Conservation (phyloP, 1,140 invertebrate genomes). For the Panagrolaimus sp. region DNA sequence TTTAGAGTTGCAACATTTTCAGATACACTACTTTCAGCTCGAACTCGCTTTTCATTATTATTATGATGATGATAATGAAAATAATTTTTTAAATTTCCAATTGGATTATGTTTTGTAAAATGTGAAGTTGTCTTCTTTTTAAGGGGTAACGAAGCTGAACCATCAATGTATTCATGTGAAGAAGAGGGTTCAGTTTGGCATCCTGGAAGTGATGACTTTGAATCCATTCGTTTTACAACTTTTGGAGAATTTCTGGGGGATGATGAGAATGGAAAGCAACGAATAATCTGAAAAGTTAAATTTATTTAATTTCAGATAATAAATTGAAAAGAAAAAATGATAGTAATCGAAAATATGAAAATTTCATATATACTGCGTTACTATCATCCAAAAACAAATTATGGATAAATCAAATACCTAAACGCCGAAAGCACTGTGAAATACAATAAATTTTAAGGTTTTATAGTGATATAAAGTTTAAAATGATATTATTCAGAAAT, state of each 20-base stretch:
- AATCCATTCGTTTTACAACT: conserved; percentile 1
- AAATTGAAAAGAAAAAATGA: no score
- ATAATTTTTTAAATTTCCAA: not conserved
- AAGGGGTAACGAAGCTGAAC: not conserved
- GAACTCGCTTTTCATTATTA: not conserved
- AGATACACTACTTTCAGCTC: not conserved
- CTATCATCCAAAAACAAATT: no score
- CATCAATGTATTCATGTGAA: not conserved
- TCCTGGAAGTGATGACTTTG: not conserved
- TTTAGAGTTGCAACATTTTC: no score
- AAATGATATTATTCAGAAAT: no score
- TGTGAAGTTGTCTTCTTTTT: conserved; percentile 10
- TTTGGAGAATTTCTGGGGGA: conserved; percentile 1
- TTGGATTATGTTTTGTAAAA: not conserved
- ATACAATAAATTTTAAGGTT: no score
- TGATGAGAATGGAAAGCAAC: conserved; percentile 1
- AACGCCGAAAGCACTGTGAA: no score
- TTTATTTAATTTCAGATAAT: not conserved
- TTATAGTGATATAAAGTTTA: no score
- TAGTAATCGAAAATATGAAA: no score
- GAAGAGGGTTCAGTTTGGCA: not conserved
- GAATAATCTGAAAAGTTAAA: no score
- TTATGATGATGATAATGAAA: not conserved
- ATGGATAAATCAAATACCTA: no score
- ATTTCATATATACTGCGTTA: no score